Conservation (phyloP, 2,888 invertebrate genomes). For the Peribatodes rhomboidaria region DNA sequence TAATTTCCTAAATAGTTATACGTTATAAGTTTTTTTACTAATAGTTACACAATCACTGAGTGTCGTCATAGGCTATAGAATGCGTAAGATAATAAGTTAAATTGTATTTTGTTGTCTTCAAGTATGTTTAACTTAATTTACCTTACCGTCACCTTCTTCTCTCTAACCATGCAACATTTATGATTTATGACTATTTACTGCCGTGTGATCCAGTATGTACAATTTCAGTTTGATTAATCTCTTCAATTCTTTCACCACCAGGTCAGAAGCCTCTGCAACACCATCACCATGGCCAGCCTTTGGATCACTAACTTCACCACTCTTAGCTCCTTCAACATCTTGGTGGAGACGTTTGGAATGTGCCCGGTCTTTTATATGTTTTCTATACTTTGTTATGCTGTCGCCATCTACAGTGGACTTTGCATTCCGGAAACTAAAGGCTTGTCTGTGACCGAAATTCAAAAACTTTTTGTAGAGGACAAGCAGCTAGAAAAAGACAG, state of each 20-base stretch:
- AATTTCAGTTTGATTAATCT: not conserved
- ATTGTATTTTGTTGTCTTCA: too few species aligned
- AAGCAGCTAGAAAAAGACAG: slow-evolving; percentile 6
- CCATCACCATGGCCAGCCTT: slow-evolving; percentile 56
- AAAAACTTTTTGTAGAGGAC: slow-evolving; percentile 53
- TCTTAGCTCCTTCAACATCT: slow-evolving; percentile 66
- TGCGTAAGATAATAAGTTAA: too few species aligned
- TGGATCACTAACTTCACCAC: slow-evolving; percentile 68
- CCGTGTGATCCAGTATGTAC: not conserved
- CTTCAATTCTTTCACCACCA: slow-evolving; percentile 34
- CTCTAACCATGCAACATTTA: too few species aligned
- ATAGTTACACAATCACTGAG: too few species aligned
- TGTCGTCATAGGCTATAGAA: too few species aligned
- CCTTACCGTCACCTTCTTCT: too few species aligned
- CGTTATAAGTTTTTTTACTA: too few species aligned
- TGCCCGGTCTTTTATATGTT: slow-evolving; percentile 73
- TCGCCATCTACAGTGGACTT: slow-evolving; percentile 62
- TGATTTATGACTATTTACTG: too few species aligned
- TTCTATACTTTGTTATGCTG: slow-evolving; percentile 62
- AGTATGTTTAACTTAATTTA: too few species aligned
- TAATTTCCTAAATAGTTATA: too few species aligned
- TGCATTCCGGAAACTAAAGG: slow-evolving; percentile 78
- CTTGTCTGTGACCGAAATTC: slow-evolving; percentile 66
- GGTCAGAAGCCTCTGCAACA: slow-evolving; percentile 69
- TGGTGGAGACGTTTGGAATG: slow-evolving; percentile 64